Evolutionary conservation across 2,113 vertebrate species (phyloP).

Genomic region (Malurus elegans): DNA sequence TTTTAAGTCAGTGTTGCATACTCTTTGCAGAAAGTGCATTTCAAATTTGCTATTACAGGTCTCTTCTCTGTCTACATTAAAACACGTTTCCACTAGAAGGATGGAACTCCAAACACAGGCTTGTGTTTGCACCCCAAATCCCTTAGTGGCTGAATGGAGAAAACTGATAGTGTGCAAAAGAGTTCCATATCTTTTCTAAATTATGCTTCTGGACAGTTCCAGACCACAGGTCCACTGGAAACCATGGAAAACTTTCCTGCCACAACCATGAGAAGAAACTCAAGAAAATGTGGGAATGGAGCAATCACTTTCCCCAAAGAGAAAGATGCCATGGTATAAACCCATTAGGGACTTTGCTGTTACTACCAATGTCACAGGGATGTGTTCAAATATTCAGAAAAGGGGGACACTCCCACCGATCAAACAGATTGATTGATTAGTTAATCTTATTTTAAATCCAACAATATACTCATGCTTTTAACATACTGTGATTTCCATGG

Average conservation of each 20-base stretch:
- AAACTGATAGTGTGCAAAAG: not conserved
- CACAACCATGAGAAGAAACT: not conserved
- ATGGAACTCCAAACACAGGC: not conserved
- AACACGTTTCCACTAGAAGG: not conserved
- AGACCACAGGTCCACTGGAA: not conserved
- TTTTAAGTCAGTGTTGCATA: slow-evolving; percentile 43
- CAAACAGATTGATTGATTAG: not conserved
- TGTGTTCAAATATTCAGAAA: not conserved
- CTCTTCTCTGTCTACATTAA: not conserved
- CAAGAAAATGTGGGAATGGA: not conserved
- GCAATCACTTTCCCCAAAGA: not conserved
- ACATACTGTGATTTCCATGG: not conserved
- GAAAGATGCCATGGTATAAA: not conserved
- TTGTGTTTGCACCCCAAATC: not conserved
- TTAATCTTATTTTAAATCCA: not conserved
- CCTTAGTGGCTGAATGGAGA: not conserved
- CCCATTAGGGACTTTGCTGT: not conserved
- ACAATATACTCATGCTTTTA: not conserved
- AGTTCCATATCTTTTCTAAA: not conserved
- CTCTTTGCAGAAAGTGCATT: slow-evolving; percentile 45
- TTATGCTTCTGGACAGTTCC: not conserved
- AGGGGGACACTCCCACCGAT: not conserved
- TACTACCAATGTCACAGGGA: not conserved
- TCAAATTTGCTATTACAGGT: not conserved
- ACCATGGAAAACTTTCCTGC: not conserved